Evolutionary conservation across 2,797 vertebrate genomes (phyloP).

Genomic region (Anguilla marmorata): DNA sequence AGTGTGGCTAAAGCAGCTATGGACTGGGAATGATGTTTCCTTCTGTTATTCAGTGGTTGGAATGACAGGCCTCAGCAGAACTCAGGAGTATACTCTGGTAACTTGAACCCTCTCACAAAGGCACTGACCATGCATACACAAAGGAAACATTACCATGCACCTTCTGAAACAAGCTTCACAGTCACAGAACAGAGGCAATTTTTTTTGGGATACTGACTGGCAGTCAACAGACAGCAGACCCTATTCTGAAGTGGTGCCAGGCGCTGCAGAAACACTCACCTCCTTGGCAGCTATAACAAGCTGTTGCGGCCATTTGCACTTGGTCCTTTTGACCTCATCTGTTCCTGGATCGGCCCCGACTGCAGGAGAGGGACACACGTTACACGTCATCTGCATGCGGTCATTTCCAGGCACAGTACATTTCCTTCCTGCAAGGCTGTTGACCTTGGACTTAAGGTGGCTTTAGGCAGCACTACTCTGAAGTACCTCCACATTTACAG

Average conservation of each 20-base stretch:
- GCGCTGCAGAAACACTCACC: conserved; percentile 37
- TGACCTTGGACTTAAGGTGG: not conserved
- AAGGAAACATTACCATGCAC: not conserved
- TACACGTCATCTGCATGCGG: not conserved
- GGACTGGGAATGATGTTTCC: not conserved
- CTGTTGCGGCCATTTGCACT: conserved; percentile 75
- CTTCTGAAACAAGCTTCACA: not conserved
- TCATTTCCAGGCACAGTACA: not conserved
- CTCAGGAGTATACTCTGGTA: not conserved
- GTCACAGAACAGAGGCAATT: not conserved
- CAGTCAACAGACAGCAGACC: not conserved
- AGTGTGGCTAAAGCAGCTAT: not conserved
- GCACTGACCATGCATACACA: not conserved
- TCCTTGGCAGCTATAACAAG: conserved; percentile 66
- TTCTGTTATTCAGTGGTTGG: not conserved
- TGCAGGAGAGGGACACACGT: conserved; percentile 44
- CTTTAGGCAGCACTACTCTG: not conserved
- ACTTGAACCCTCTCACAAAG: not conserved
- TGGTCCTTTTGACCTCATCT: conserved; percentile 79
- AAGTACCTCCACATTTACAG: not conserved
- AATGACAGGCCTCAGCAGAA: not conserved
- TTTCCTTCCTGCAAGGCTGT: not conserved
- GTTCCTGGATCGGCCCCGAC: conserved; percentile 76
- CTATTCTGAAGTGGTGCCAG: not conserved
- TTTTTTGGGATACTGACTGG: conserved; percentile 19